Evolutionary conservation across 2,888 invertebrate species (phyloP).

Genomic region (Odontocolon sp.): DNA sequence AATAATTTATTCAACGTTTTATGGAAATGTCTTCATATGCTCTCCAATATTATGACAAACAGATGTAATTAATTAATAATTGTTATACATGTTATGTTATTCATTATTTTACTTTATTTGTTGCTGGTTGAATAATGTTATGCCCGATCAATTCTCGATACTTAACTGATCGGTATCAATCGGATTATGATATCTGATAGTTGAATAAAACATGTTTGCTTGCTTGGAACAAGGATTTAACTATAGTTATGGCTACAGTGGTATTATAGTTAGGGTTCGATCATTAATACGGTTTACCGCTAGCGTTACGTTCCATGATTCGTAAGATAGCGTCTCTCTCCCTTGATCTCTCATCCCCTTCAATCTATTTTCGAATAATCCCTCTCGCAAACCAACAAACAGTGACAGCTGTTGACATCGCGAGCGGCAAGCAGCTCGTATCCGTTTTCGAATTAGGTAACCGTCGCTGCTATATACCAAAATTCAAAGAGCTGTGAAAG

Average conservation of each 20-base stretch:
- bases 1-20: background rate
- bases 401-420: conserved; percentile 78
- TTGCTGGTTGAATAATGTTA: conserved; percentile 7
- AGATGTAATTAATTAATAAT: background rate
- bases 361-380: conserved; percentile 78
- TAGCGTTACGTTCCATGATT: conserved; percentile 73
- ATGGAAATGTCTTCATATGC: background rate
- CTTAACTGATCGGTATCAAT: conserved; percentile 41
- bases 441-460: conserved; percentile 65
- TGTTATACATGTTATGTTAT: background rate
- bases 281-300: conserved; percentile 77
- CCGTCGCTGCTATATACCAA: conserved; percentile 42
- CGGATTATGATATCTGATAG: conserved; percentile 31
- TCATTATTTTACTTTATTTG: background rate
- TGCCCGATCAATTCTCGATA: conserved; percentile 1
- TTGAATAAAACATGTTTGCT: conserved; percentile 47
- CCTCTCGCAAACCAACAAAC: conserved; percentile 78
- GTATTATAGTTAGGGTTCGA: conserved; percentile 56
- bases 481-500: conserved; percentile 24
- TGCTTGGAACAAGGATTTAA: conserved; percentile 34
- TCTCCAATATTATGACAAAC: background rate
- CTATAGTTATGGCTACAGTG: conserved; percentile 22
- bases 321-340: conserved; percentile 62
- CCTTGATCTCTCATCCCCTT: conserved; percentile 46
- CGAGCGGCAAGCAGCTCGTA: conserved; percentile 51